Evolutionary conservation across 2,888 invertebrate species (phyloP), one percentile per base, ranked within the genome.

Genomic region (Drosophila atripex): DNA sequence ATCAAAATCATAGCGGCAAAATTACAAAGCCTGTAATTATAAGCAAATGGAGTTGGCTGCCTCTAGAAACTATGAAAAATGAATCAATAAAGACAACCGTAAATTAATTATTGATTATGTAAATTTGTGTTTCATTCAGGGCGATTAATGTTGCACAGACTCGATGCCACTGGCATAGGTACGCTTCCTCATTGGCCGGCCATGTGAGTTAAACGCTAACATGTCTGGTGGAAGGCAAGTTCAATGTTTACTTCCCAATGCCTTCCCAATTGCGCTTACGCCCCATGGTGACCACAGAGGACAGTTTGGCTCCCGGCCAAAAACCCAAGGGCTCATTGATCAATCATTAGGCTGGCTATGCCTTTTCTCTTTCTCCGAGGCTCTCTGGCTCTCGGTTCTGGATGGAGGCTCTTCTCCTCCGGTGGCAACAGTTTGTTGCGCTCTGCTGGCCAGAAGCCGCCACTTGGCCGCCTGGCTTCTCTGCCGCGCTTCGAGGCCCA

Each of bases 381-480:
- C 45, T 52, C 14, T 28, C 51, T 8, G 16, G 14, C 11, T 8
- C 14, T 7, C 21, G 41, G 53, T 52, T 53, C 69, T 41, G n/a
- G 16, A 35, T 23, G 21, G 21, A 23, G 21, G 21, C 21, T 23
- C 18, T 54, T 30, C 30, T 8, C 16, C 12, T 12, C 41, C 50
- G 57, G 18, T 49, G 59, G 88, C 87, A 86, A 76, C 86, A 88
- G 88, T 75, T 84, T 80, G 84, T 84, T 84, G 88, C 88, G 89
- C 84, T 75, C 68, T 61, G 77, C 58, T 87, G 86, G 66, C 72
- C 87, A 86, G 61, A 28, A 50, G 71, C 49, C 38, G 63, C 55
- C 61, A 55, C 38, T 59, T 57, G 53, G 38, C 25, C 46, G 30
- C 28, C 28, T 58, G 45, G 58, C 53, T 43, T 60, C 69, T 55